phyloP scores from a whole-genome alignment of 2,797 vertebrate genomes.

The Meda fulgida region DNA sequence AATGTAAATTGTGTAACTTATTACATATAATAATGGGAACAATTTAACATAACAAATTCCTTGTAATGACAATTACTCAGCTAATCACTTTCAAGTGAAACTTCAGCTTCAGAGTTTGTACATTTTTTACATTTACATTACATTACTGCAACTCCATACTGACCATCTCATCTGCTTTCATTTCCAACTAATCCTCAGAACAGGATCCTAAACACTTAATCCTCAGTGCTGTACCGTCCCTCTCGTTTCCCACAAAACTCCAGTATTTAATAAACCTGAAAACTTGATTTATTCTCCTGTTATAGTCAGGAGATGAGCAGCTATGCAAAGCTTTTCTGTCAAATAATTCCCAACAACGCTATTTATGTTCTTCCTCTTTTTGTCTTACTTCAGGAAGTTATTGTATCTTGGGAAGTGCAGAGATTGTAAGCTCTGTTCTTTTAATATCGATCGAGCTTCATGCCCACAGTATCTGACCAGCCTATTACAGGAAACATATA shows the following conservation, averaged over 20 bases:
- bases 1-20: background rate
- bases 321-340: background rate
- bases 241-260: background rate
- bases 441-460: constrained; percentile 1
- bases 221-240: background rate
- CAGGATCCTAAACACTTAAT: background rate
- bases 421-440: background rate
- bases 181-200: background rate
- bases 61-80: background rate
- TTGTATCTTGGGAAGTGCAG: constrained; percentile 17
- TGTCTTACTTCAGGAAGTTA: constrained; percentile 12
- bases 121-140: too few species aligned
- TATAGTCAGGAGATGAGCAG: background rate
- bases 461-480: background rate
- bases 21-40: too few species aligned
- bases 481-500: background rate
- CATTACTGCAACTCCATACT: background rate
- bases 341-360: background rate
- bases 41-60: background rate
- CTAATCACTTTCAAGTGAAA: background rate
- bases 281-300: background rate
- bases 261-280: background rate
- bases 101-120: background rate
- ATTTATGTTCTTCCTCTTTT: constrained; percentile 11
- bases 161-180: background rate